Base-by-base conservation (phyloP, 2,797 vertebrate species). In the Phoxinus dragarum region DNA sequence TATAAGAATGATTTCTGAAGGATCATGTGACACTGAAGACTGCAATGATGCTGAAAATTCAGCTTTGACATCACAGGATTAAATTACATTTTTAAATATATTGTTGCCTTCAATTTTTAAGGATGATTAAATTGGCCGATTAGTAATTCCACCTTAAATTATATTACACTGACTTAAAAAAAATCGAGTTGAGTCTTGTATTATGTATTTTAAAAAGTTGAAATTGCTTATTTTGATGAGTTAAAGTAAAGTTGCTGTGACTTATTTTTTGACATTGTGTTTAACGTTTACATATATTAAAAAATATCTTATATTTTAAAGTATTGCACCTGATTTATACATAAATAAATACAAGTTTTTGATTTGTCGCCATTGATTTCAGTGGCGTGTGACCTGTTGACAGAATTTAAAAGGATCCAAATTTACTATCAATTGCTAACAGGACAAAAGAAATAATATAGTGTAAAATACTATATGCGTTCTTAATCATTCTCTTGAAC, bases 371-470 rank as follows among this genome's bases (percentile, higher is more conserved):
- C 12, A 52, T 66, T 47, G 72, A 85, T 71, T 74, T 84, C 47
- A 72, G 67, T 31, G n/a, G 16, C 2, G 4, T 66, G 16, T 66
- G 56, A 72, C 34, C 78, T 31, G 31, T 54, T 61, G 23, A 44
- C 14, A 52, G 54, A 40, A 72, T 78, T 77, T 81, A 47, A 78
- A 79, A 78, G n/a, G 72, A 88, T 81, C 69, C 42, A 82, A 76
- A 89, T 91, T 93, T 90, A 87, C 87, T 90, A 92, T 86, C 79
- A 73, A 14, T 84, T 75, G 87, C 86, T 88, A 89, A 91, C 81
- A 72, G 67, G 88, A 91, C 86, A 86, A 91, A 91, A 91, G 80
- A 87, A 81, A 86, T 49, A 87, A 86, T 79, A 81, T 5, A 16
- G 34, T 38, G 72, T 74, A 89, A 86, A 85, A 83, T 31, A 82